Evolutionary conservation across 2,797 vertebrate genomes (phyloP).

Genomic region (Antennarius maculatus): DNA sequence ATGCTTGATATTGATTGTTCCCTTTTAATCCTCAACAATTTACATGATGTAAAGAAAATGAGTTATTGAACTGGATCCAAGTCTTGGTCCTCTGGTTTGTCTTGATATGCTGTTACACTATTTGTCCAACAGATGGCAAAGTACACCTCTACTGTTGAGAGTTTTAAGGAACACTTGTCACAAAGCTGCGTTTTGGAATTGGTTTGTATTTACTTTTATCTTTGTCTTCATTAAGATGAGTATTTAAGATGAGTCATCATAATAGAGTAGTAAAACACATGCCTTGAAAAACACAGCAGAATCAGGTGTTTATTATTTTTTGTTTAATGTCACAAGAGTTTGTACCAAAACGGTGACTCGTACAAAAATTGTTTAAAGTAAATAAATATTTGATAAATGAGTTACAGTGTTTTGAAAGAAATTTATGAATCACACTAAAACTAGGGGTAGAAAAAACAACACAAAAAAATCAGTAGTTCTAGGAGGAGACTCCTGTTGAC

Average conservation of each 20-base stretch:
- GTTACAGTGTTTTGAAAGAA: neutral
- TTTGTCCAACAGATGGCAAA: constrained; percentile 48
- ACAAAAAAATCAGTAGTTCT: neutral
- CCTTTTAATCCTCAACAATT: neutral
- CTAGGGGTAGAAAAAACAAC: neutral
- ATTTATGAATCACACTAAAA: constrained; percentile 6
- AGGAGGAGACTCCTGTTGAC: neutral
- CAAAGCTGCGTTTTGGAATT: neutral
- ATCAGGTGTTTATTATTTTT: constrained; percentile 8
- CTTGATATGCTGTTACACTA: neutral
- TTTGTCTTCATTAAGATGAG: too few relatives aligned
- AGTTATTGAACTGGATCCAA: neutral
- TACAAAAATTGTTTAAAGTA: constrained; percentile 6
- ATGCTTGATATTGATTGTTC: neutral
- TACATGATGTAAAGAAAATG: neutral
- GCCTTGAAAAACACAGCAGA: neutral
- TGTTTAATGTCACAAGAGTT: neutral
- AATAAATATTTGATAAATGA: neutral
- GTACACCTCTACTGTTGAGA: neutral
- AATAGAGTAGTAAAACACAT: too few relatives aligned
- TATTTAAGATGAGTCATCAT: neutral
- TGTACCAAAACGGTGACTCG: neutral
- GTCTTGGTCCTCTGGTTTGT: neutral
- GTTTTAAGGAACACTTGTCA: neutral
- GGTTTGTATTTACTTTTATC: too few relatives aligned